Evolutionary conservation across 2,113 vertebrate genomes (phyloP).

Genomic region (Ornithorhynchus anatinus): DNA sequence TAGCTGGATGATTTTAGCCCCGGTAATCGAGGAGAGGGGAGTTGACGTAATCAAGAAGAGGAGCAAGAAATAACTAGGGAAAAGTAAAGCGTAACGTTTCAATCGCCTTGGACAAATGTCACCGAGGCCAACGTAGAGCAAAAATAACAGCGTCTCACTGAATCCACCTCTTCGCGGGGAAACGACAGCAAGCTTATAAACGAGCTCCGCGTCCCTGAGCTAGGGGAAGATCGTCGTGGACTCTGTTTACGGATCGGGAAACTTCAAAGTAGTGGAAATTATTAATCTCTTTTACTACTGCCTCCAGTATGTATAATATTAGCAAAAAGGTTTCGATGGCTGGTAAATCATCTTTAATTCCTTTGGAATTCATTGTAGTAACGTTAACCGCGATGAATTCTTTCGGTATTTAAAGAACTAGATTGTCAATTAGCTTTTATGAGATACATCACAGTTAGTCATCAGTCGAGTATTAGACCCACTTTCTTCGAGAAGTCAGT

Average conservation of each 20-base stretch:
- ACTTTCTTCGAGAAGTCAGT: conserved; percentile 57
- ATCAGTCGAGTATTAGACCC: conserved; percentile 48
- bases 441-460: conserved; percentile 47
- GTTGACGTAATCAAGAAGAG: too few species aligned
- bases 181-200: neutral
- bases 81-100: neutral
- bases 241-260: conserved; percentile 18
- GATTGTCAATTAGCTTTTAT: conserved; percentile 72
- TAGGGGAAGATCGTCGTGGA: neutral
- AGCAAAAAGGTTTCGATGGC: conserved; percentile 53
- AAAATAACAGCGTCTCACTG: neutral
- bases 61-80: too few species aligned
- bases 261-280: conserved; percentile 4
- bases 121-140: neutral
- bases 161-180: fast-evolving
- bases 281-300: conserved; percentile 42
- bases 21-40: too few species aligned
- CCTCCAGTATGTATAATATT: conserved; percentile 44
- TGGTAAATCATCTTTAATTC: conserved; percentile 67
- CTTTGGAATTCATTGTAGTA: conserved; percentile 46
- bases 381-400: conserved; percentile 66
- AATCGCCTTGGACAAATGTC: neutral
- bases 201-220: conserved; percentile 2
- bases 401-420: conserved; percentile 64
- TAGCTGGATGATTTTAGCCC: too few species aligned